Conservation (phyloP, 2,797 vertebrate genomes). For the Mormyrops attenuatus region DNA sequence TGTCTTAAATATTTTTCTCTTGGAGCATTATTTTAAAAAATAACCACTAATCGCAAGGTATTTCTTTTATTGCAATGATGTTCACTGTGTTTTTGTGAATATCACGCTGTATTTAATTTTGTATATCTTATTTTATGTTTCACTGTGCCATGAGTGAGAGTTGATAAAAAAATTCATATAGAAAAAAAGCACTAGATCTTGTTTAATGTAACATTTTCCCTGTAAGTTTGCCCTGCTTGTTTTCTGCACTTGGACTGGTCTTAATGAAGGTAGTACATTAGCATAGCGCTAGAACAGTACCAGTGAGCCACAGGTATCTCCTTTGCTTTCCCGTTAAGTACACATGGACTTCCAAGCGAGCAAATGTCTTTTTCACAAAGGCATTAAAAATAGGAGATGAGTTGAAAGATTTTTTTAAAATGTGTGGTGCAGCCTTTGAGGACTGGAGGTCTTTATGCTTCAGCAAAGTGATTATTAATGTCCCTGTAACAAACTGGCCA, state of each 20-base stretch:
- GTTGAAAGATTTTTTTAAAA: not conserved
- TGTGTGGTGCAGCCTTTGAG: not conserved
- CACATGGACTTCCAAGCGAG: not conserved
- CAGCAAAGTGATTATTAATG: not conserved
- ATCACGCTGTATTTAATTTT: not conserved
- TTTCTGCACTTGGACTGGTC: not conserved
- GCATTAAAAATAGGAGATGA: not conserved
- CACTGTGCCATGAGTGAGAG: not conserved
- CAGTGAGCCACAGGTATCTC: not conserved
- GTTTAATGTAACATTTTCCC: not conserved
- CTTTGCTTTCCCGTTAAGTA: not conserved
- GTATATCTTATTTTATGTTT: not conserved
- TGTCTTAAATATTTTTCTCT: not conserved
- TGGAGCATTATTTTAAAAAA: not conserved
- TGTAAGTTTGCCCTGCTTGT: not conserved
- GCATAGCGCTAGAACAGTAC: not conserved
- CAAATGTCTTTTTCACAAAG: not conserved
- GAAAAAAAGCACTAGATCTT: not conserved
- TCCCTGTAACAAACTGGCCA: not conserved
- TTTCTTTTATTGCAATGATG: not conserved
- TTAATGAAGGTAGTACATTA: not conserved
- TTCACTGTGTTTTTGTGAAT: not conserved
- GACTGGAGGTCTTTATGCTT: not conserved
- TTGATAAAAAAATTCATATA: not conserved
- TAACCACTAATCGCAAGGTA: not conserved